Evolutionary conservation across 2,888 invertebrate species (phyloP), one percentile per base, ranked within the genome.

Genomic region (Ectemnius continuus): DNA sequence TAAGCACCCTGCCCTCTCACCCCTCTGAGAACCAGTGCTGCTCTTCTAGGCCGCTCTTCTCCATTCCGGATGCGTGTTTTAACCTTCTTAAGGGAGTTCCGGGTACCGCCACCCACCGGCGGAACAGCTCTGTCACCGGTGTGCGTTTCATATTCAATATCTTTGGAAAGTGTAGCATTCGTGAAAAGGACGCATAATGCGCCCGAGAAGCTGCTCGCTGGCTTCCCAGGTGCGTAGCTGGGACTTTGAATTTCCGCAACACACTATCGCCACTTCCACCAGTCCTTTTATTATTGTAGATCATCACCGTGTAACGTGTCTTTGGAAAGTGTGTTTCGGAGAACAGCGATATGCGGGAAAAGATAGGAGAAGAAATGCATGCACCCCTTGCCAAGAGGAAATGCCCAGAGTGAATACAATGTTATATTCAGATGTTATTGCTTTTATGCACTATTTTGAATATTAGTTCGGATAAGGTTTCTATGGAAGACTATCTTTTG

Each of bases 121-220:
- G 26, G 6, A 16, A 57, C 36, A 73, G 72, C 75, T 65, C 69
- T 28, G 63, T 67, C 67, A 62, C 61, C 70, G 64, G 60, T 68
- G 62, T 16, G 62, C 58, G 26, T 67, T 79, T 74, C 71, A 65
- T 71, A 79, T 79, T 76, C 76, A 73, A 73, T 61, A 63, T n/a
- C n/a, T 67, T 48, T 52, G 58, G 36, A 2, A 46, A 67, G 28
- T 57, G 57, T 20, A 16, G 45, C 58, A 64, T 47, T 59, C 78
- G 76, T 75, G 73, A 75, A 76, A 74, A 64, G 78, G 65, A 18
- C 57, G 56, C 11, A 14, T 52, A 16, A 52, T 16, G 14, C 52
- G 8, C 4, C 52, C 52, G 52, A 36, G 11, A 36, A 36, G 36
- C 52, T 52, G 5, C 52, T 4, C 16, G 11, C 36, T 52, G 52